Evolutionary conservation across 2,888 invertebrate species (phyloP).

Genomic region (Cybosia mesomella): DNA sequence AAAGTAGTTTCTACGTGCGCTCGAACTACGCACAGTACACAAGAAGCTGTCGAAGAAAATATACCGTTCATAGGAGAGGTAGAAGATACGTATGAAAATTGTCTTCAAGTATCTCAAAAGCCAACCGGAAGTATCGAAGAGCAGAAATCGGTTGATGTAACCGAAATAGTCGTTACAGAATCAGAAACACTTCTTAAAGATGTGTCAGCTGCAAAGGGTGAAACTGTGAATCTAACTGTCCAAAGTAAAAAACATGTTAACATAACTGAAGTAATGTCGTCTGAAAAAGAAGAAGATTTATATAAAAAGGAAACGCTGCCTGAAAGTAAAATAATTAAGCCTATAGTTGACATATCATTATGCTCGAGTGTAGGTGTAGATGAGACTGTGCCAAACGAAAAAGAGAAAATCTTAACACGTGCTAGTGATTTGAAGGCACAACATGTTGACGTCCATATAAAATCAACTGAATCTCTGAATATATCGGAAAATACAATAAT

Average conservation of each 20-base stretch:
- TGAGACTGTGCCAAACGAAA: constrained; percentile 68
- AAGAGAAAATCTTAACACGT: constrained; percentile 53
- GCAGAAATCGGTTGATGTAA: constrained; percentile 66
- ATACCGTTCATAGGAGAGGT: constrained; percentile 68
- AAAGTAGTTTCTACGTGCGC: constrained; percentile 55
- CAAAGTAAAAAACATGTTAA: constrained; percentile 77
- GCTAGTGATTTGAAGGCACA: constrained; percentile 59
- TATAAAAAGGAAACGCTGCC: constrained; percentile 42
- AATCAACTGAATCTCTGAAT: constrained; percentile 73
- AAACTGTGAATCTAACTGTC: constrained; percentile 62
- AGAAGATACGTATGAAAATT: constrained; percentile 51
- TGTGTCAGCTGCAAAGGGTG: constrained; percentile 47
- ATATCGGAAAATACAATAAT: constrained; percentile 61
- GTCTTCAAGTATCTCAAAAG: constrained; percentile 41
- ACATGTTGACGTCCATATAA: constrained; percentile 72
- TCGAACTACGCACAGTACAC: constrained; percentile 58
- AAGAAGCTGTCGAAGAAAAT: constrained; percentile 65
- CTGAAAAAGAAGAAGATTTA: constrained; percentile 74
- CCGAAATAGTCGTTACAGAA: constrained; percentile 68
- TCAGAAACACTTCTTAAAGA: constrained; percentile 57
- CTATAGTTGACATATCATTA: constrained; percentile 55
- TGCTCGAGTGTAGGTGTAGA: constrained; percentile 59
- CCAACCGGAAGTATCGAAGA: constrained; percentile 58
- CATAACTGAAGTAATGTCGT: constrained; percentile 66
- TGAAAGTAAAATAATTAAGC: constrained; percentile 50